Conservation (phyloP, 2,888 invertebrate species). For the Trissolcus japonicus region DNA sequence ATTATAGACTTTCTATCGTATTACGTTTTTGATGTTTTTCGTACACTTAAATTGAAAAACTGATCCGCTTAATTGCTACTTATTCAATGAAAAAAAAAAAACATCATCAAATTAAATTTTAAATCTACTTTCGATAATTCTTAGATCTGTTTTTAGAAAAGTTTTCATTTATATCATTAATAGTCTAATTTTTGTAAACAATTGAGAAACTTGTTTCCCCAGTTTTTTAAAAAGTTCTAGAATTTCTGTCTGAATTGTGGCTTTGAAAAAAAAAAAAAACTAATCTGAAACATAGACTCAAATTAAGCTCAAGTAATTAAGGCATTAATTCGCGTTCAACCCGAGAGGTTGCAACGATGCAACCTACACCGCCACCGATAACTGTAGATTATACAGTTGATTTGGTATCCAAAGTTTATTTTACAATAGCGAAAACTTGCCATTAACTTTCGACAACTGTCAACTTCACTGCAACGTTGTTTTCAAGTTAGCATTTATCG, state of each 20-base stretch:
- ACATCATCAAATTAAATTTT: not conserved
- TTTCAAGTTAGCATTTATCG: constrained; percentile 35
- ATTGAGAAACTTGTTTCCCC: no score
- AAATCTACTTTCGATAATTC: no score
- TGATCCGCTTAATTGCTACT: constrained; percentile 20
- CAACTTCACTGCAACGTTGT: constrained; percentile 30
- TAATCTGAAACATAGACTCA: constrained; percentile 7
- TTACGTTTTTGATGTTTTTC: constrained; percentile 31
- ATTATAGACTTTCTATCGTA: constrained; percentile 2
- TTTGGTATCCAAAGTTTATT: constrained; percentile 32
- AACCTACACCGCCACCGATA: constrained; percentile 16
- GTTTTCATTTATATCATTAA: no score
- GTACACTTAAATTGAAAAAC: constrained; percentile 24
- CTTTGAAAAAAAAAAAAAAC: constrained; percentile 16
- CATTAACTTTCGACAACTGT: constrained; percentile 31
- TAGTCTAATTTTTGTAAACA: no score
- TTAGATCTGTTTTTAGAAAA: no score
- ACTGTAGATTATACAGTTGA: constrained; percentile 31
- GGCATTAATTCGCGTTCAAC: constrained; percentile 4
- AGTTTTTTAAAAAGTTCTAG: constrained; percentile 26
- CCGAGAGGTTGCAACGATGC: not conserved
- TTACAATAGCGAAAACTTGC: constrained; percentile 29
- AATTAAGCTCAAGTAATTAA: constrained; percentile 14
- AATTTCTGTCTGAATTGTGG: constrained; percentile 31
- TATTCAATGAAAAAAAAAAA: constrained; percentile 43